Base-by-base conservation (phyloP, 2,113 vertebrate genomes). In the Peromyscus leucopus region DNA sequence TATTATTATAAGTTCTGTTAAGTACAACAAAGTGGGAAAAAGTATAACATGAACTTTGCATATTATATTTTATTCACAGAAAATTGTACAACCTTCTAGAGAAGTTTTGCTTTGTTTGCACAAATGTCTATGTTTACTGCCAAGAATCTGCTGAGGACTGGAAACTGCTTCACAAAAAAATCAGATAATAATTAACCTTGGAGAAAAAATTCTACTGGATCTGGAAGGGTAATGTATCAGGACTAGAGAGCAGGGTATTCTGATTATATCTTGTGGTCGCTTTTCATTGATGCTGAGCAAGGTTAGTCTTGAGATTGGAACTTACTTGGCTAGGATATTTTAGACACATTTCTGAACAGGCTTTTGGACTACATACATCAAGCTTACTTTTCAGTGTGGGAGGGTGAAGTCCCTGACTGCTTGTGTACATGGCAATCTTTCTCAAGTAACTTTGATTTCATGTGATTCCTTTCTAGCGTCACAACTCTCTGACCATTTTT, bases 301-400 rank as follows among this genome's bases (percentile, higher is more conserved):
- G 2, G 13, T 36, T 42, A 31, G n/a, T 17, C 26, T 63, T 63
- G n/a, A 63, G 24, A 42, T 24, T 0, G 4, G 82, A 63, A 83
- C 22, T 1, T 15, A 39, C 3, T 8, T 24, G 21, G 22, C n/a
- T 61, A 2, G 1, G 1, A 1, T 39, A 26, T 10, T 42, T 46
- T 42, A 7, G 24, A 31, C 26, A 42, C 15, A 39, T 63, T 7
- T 42, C 1, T 42, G 82, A 84, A 42, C 7, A 15, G 28, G 24
- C 8, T 46, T 28, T 42, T 63, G 24, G 6, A 42, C 82, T 63
- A 15, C 61, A 9, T 19, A 31, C 2, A 15, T 17, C n/a, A 42
- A 63, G 13, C 13, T 84, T 84, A 1, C 24, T 42, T 63, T 19
- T 15, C 8, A 63, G 6, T 42, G n/a, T 59, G 24, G 24, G n/a